phyloP scores from a whole-genome alignment of 2,797 vertebrate species.

The Liasis olivaceus region DNA sequence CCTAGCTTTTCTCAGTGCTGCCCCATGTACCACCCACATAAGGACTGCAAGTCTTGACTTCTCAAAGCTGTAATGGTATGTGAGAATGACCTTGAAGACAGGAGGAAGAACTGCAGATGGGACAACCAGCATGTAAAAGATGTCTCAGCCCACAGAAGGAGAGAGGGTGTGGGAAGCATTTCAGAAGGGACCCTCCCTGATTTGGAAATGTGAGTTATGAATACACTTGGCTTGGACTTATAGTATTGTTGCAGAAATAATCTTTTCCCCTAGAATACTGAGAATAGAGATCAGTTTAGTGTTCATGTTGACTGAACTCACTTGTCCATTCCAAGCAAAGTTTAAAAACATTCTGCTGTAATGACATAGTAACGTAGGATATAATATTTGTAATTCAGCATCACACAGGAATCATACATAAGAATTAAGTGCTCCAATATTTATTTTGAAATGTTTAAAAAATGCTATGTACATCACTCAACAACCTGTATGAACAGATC shows the following conservation, averaged over 20 bases:
- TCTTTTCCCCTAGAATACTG: background rate
- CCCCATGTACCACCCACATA: background rate
- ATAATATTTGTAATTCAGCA: background rate
- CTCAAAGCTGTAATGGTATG: background rate
- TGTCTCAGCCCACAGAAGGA: background rate
- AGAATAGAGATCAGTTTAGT: background rate
- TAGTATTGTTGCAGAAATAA: background rate
- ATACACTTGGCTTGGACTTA: background rate
- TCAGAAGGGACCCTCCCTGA: background rate
- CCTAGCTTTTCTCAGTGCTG: background rate
- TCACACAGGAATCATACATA: background rate
- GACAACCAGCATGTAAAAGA: background rate
- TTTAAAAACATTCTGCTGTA: background rate
- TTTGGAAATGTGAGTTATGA: background rate
- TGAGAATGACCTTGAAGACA: background rate
- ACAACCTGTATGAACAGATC: background rate
- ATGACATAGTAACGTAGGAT: background rate
- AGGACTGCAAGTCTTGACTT: background rate
- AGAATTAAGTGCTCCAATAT: background rate
- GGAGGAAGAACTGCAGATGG: background rate
- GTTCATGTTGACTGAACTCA: background rate
- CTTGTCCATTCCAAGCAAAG: background rate
- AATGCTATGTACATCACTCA: background rate
- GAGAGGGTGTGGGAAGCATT: background rate
- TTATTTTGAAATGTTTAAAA: conserved; percentile 19